Base-by-base conservation (phyloP, 2,113 vertebrate genomes). In the Pedetes capensis region DNA sequence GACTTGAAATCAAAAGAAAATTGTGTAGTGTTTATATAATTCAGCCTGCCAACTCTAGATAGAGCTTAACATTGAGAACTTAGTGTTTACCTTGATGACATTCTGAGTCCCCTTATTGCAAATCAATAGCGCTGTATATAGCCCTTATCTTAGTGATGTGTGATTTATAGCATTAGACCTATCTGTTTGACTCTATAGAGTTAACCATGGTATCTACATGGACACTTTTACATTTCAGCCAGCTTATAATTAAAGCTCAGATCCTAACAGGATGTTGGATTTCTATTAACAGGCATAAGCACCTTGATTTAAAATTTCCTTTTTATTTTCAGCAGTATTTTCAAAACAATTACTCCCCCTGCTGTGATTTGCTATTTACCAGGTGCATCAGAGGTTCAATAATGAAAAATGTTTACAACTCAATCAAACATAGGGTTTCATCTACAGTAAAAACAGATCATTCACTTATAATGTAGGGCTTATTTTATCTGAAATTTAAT, bases 321-420 rank as follows among this genome's bases (percentile, higher is more conserved):
- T 95, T 97, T 95, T 93, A 71, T 95, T 98, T 97, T 91, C 79
- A 71, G 1, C 11, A n/a, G 32, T 96, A 29, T 93, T 97, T 97
- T 94, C 91, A 97, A 95, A 93, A 87, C 66, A 96, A 96, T 95
- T 55, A 53, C 34, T 95, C 66, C 63, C 87, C 96, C 81, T 96
- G 75, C 84, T 93, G 82, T 89, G n/a, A 92, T 87, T 87, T 94
- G 69, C 53, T 84, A 42, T 95, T 97, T 98, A 91, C 53, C 95
- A 94, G 78, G 80, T 95, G 22, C 74, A 68, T 74, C 64, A 61
- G 63, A 96, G 90, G 64, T 91, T 97, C 96, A 95, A 17, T 96
- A 93, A 93, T 88, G 44, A 87, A 92, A 95, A 86, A 92, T 34
- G 64, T 87, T 95, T 97, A 32, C 55, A 93, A 20, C 81, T 74